Conservation (phyloP, 2,797 vertebrate genomes). For the Cryptoblepharus egeriae region DNA sequence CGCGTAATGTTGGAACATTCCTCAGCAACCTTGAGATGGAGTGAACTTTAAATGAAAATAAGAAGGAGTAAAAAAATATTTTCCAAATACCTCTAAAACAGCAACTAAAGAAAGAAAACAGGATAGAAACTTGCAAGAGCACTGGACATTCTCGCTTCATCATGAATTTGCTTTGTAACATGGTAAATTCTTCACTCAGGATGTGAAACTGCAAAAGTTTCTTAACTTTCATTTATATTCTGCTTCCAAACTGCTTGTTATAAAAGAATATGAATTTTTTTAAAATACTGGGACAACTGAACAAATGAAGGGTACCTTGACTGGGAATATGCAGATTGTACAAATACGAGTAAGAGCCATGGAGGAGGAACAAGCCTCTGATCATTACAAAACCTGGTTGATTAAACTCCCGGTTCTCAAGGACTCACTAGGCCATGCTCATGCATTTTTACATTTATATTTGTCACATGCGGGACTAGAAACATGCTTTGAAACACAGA, state of each 20-base stretch:
- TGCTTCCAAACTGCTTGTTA: background rate
- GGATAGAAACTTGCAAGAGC: background rate
- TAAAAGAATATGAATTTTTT: background rate
- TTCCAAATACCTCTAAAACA: background rate
- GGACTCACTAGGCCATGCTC: no score
- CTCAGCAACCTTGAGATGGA: slow-evolving; percentile 13
- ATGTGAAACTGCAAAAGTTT: background rate
- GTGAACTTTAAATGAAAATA: slow-evolving; percentile 19
- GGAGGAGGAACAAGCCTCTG: no score
- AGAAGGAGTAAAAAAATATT: background rate
- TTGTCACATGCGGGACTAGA: no score
- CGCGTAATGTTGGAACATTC: slow-evolving; percentile 59
- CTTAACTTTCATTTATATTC: background rate
- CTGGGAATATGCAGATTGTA: background rate
- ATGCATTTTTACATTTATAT: no score
- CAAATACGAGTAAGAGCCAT: no score
- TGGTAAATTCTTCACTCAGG: background rate
- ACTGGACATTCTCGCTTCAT: background rate
- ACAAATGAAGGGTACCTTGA: no score
- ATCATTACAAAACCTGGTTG: no score
- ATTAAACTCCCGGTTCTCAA: no score
- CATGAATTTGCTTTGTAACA: background rate
- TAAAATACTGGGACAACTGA: no score
- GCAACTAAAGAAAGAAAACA: background rate
- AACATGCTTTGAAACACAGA: no score